Percentiles rank a stretch among this genome's conserved stretches.
phyloP scores from a whole-genome alignment of 2,888 invertebrate genomes.

The Marronus borbonicus region DNA sequence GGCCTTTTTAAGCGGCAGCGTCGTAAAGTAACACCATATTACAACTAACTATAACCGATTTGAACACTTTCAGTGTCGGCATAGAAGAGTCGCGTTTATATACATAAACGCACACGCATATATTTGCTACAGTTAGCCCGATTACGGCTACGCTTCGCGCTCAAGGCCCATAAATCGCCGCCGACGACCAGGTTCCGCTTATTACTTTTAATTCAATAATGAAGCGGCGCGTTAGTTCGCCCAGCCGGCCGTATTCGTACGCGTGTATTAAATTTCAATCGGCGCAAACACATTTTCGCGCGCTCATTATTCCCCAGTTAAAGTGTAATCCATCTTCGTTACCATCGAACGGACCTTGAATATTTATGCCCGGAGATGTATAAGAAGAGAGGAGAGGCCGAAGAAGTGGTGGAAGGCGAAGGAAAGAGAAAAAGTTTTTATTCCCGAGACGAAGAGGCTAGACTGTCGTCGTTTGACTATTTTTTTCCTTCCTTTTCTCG shows the following conservation, averaged over 20 bases:
- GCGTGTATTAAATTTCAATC: conserved; percentile 49
- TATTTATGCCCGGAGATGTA: conserved; percentile 34
- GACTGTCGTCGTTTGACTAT: conserved; percentile 26
- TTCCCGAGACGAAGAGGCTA: conserved; percentile 39
- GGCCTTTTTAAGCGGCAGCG: background rate
- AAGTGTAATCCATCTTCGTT: conserved; percentile 50
- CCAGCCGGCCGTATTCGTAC: conserved; percentile 23
- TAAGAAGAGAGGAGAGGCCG: background rate
- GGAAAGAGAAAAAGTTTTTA: conserved; percentile 35
- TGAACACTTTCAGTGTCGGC: background rate
- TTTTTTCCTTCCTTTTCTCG: conserved; percentile 15
- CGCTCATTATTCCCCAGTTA: conserved; percentile 48
- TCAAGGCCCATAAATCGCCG: conserved; percentile 31
- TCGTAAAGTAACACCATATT: conserved; percentile 14
- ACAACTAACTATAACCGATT: conserved; percentile 4
- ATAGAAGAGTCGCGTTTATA: background rate
- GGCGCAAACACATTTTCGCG: conserved; percentile 44
- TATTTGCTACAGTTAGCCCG: conserved; percentile 29
- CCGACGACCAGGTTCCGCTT: conserved; percentile 35
- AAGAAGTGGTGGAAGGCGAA: conserved; percentile 6
- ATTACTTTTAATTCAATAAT: conserved; percentile 47
- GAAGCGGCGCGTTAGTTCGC: conserved; percentile 43
- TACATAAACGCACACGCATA: conserved; percentile 9
- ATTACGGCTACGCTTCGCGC: conserved; percentile 38
- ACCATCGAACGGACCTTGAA: conserved; percentile 40